Percentiles rank a stretch among this genome's conserved stretches.
These are phyloP conservation scores for Dendroctonus valens DNA, from an alignment of 1,140 invertebrate species.

Conservation along the genomic window DNA sequence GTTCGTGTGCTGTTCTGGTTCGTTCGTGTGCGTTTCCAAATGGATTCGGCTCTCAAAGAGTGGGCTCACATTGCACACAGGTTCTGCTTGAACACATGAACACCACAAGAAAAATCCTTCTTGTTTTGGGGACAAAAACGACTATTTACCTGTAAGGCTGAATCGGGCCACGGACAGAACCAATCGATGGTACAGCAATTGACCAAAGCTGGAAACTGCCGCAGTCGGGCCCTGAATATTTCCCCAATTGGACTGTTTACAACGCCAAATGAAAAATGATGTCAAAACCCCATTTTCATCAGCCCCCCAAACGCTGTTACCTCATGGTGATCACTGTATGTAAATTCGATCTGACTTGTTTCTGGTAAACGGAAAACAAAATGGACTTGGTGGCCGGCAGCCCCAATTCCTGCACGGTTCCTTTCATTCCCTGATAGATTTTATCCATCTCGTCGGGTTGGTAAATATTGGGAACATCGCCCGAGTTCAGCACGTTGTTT, in stretches of 20 bases:
- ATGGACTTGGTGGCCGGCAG: slow-evolving; percentile 71
- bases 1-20: too few species aligned
- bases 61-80: too few species aligned
- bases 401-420: slow-evolving; percentile 61
- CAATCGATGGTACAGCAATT: slow-evolving; percentile 78
- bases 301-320: slow-evolving; percentile 44
- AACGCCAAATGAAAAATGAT: background rate
- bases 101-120: too few species aligned
- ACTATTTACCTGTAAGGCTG: slow-evolving; percentile 56
- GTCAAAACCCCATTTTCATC: slow-evolving; percentile 1
- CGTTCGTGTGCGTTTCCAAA: too few species aligned
- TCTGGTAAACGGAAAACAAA: slow-evolving; percentile 67
- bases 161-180: slow-evolving; percentile 68
- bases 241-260: slow-evolving; percentile 64
- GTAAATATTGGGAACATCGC: slow-evolving; percentile 69
- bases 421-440: slow-evolving; percentile 63
- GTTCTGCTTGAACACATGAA: too few species aligned
- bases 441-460: slow-evolving; percentile 62
- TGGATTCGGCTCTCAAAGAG: too few species aligned
- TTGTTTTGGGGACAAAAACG: background rate
- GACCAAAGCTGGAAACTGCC: slow-evolving; percentile 72
- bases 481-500: slow-evolving; percentile 68
- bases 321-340: slow-evolving; percentile 67
- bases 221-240: slow-evolving; percentile 62
- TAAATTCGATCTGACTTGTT: slow-evolving; percentile 62